phyloP scores from a whole-genome alignment of 2,888 invertebrate genomes.

The Mimas tiliae region DNA sequence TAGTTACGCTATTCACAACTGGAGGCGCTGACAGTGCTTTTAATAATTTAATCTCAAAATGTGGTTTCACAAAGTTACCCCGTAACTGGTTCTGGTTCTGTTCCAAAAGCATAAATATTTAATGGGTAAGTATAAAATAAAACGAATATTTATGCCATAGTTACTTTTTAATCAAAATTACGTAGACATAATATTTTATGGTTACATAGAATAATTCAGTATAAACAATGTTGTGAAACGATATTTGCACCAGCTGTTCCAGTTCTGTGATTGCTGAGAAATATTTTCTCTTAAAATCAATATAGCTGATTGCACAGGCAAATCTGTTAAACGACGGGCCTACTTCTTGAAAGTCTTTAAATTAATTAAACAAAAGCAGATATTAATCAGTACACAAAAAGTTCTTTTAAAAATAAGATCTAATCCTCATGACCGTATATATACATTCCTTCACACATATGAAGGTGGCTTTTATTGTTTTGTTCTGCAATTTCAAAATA shows the following conservation, averaged over 20 bases:
- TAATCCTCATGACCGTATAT: constrained; percentile 69
- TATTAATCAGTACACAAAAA: constrained; percentile 66
- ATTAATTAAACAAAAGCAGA: constrained; percentile 69
- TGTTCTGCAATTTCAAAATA: constrained; percentile 35
- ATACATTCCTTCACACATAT: constrained; percentile 37
- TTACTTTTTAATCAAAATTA: constrained; percentile 82
- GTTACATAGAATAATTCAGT: constrained; percentile 82
- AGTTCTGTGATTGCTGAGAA: constrained; percentile 63
- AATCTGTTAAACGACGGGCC: constrained; percentile 56
- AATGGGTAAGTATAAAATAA: background rate
- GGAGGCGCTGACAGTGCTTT: too few relatives aligned
- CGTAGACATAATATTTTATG: constrained; percentile 82
- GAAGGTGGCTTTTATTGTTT: constrained; percentile 28
- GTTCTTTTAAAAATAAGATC: constrained; percentile 58
- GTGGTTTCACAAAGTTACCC: too few relatives aligned
- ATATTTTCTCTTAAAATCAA: constrained; percentile 67
- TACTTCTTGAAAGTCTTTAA: constrained; percentile 60
- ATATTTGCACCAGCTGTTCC: constrained; percentile 71
- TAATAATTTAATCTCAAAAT: too few relatives aligned
- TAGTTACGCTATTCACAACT: too few relatives aligned
- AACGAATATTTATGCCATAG: constrained; percentile 46
- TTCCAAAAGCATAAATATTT: too few relatives aligned
- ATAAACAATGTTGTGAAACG: constrained; percentile 78
- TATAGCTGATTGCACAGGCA: constrained; percentile 57
- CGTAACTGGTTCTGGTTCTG: too few relatives aligned